These are phyloP conservation scores for Heterodera schachtii DNA, from an alignment of 1,140 invertebrate species.

Conservation along the genomic window DNA sequence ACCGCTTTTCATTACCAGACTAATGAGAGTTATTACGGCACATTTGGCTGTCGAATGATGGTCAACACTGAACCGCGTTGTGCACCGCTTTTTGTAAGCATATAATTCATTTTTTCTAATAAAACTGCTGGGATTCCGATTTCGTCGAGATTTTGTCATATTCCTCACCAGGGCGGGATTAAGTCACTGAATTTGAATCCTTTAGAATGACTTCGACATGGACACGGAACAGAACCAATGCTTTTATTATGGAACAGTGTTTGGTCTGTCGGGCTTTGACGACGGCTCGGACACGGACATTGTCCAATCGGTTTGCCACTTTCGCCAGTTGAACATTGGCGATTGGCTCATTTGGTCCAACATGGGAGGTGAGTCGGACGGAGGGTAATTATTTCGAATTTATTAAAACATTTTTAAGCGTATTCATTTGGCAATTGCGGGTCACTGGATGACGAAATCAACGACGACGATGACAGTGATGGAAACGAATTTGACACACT, in stretches of 20 bases:
- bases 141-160: no score
- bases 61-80: slow-evolving; percentile 42
- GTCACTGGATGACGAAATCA: slow-evolving; percentile 37
- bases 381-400: background rate
- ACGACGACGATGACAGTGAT: background rate
- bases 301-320: slow-evolving; percentile 42
- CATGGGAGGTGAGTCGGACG: slow-evolving; percentile 32
- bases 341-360: slow-evolving; percentile 52
- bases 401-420: slow-evolving; percentile 1
- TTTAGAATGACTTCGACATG: background rate
- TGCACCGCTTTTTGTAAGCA: slow-evolving; percentile 44
- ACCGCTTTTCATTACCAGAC: slow-evolving; percentile 86
- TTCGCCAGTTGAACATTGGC: slow-evolving; percentile 47
- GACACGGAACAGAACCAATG: slow-evolving; percentile 6
- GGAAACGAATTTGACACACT: background rate
- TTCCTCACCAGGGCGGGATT: no score
- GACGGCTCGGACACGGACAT: slow-evolving; percentile 30
- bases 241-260: slow-evolving; percentile 2
- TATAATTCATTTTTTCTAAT: no score
- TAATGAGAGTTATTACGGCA: slow-evolving; percentile 94
- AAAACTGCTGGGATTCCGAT: no score
- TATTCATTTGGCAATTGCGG: slow-evolving; percentile 48
- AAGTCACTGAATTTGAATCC: slow-evolving; percentile 8
- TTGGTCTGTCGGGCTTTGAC: slow-evolving; percentile 27
- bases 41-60: slow-evolving; percentile 82